Evolutionary conservation across 1,140 invertebrate species (phyloP).

Genomic region (silkworm (Bombyx mori)): ASM3026992v2 NC_085111.1:14886001-14886500

Average conservation of each 20-base stretch:
- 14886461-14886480: too few relatives aligned
- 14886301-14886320: constrained; percentile 15
- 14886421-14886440: too few relatives aligned
- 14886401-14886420: too few relatives aligned
- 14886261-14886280: constrained; percentile 42
- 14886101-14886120: neutral
- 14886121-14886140: constrained; percentile 21
- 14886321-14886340: constrained; percentile 1
- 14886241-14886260: constrained; percentile 54
- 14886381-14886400: too few relatives aligned
- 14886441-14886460: too few relatives aligned
- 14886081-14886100: too few relatives aligned
- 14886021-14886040: too few relatives aligned
- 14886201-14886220: constrained; percentile 52
- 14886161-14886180: constrained; percentile 17
- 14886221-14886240: constrained; percentile 50
- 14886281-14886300: constrained; percentile 30
- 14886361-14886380: too few relatives aligned
- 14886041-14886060: too few relatives aligned
- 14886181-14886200: constrained; percentile 43
- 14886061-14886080: too few relatives aligned
- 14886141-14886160: constrained; percentile 31
- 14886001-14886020: too few relatives aligned
- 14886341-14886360: neutral
- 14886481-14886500: too few relatives aligned